A percentile compares a stretch with the other conserved stretches of the same genome.
These are phyloP conservation scores for Dendropsophus ebraccatus DNA, from an alignment of 2,113 vertebrate genomes.

Conservation along the genomic window DNA sequence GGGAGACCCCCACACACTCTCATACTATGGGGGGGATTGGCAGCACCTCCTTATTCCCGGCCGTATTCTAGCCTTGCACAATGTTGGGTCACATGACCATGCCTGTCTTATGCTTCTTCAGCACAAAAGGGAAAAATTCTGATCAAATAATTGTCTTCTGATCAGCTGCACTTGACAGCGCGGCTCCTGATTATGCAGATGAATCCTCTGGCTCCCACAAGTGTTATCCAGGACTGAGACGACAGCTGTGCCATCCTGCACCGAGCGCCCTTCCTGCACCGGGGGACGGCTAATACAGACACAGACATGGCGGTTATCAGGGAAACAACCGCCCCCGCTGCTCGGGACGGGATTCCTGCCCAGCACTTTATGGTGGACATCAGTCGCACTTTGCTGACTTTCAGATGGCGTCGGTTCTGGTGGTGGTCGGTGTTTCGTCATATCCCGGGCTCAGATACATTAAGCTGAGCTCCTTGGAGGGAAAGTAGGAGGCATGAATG, in stretches of 20 bases:
- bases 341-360: slow-evolving; percentile 57
- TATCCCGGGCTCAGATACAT: slow-evolving; percentile 48
- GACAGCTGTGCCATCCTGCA: slow-evolving; percentile 49
- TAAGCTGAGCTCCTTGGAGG: slow-evolving; percentile 12
- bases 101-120: not conserved
- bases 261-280: slow-evolving; percentile 26
- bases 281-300: slow-evolving; percentile 54
- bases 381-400: slow-evolving; percentile 59
- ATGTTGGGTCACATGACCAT: not conserved
- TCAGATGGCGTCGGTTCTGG: slow-evolving; percentile 60
- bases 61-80: too few species aligned
- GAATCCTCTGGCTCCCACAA: not conserved
- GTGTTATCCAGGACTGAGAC: slow-evolving; percentile 39
- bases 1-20: too few species aligned
- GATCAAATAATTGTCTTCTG: slow-evolving; percentile 9
- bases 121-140: not conserved
- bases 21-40: too few species aligned
- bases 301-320: slow-evolving; percentile 51
- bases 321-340: slow-evolving; percentile 60
- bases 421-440: slow-evolving; percentile 18
- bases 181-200: slow-evolving; percentile 51
- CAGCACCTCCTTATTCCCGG: too few species aligned
- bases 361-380: slow-evolving; percentile 55
- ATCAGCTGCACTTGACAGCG: not conserved
- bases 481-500: slow-evolving; percentile 24